A percentile compares a stretch with the other conserved stretches of the same genome.
Conservation (phyloP, 2,888 invertebrate genomes). For the Aleiodes testaceus region DNA sequence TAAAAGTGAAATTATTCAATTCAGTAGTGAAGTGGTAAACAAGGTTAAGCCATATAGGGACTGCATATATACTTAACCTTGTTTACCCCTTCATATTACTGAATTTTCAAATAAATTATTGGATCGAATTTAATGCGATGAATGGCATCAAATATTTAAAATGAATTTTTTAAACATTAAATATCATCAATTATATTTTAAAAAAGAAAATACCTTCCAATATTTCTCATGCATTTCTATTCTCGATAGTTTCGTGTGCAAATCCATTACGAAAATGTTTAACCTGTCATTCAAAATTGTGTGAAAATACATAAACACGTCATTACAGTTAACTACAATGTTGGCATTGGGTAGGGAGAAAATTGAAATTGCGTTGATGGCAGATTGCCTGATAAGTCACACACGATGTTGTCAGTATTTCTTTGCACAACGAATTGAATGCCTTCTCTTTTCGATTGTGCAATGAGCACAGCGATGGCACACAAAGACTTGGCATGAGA, state of each 20-base stretch:
- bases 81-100: too few relatives aligned
- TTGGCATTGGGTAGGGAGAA: background rate
- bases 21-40: too few relatives aligned
- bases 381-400: constrained; percentile 29
- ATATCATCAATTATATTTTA: too few relatives aligned
- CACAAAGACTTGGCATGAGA: background rate
- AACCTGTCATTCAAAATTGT: constrained; percentile 18
- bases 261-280: constrained; percentile 22
- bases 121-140: too few relatives aligned
- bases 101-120: too few relatives aligned
- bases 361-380: constrained; percentile 26
- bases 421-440: background rate
- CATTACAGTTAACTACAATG: constrained; percentile 7
- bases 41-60: too few relatives aligned
- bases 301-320: constrained; percentile 13
- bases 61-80: too few relatives aligned
- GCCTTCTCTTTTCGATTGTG: background rate
- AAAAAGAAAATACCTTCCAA: too few relatives aligned
- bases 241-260: background rate
- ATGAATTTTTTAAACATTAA: too few relatives aligned
- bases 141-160: too few relatives aligned
- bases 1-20: too few relatives aligned
- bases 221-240: background rate
- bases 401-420: background rate
- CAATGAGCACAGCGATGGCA: background rate